Evolutionary conservation across 2,888 invertebrate species (phyloP).

Genomic region (Monoplex corrugatus): DNA sequence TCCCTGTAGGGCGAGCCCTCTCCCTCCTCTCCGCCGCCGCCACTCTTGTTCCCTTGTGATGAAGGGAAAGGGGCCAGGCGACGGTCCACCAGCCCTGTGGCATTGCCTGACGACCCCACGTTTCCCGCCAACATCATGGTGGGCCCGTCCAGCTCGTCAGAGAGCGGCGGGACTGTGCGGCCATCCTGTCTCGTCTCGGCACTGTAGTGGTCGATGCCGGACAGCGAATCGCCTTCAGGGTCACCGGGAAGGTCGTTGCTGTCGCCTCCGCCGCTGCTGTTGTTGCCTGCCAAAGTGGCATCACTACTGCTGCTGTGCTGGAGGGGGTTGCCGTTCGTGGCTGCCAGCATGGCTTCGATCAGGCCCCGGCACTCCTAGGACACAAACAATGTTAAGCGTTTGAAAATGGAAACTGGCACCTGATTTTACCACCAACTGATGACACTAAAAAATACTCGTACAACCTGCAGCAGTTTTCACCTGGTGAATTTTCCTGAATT

Average conservation of each 20-base stretch:
- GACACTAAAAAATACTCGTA: no score
- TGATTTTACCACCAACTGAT: no score
- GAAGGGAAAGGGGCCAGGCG: background rate
- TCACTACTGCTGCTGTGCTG: background rate
- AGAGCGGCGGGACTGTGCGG: background rate
- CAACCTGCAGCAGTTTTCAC: no score
- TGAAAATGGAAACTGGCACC: no score
- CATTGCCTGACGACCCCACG: background rate
- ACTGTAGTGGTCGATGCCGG: slow-evolving; percentile 4
- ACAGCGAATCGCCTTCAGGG: slow-evolving; percentile 29
- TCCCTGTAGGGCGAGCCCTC: background rate
- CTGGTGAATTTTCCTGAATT: no score
- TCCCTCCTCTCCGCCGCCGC: background rate
- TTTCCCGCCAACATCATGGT: background rate
- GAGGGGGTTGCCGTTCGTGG: slow-evolving; percentile 17
- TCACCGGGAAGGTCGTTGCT: background rate
- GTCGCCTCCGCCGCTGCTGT: background rate
- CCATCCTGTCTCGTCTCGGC: background rate
- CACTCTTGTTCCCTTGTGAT: background rate
- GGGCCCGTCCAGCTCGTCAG: background rate
- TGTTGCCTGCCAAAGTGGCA: background rate
- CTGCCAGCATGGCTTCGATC: slow-evolving; percentile 46
- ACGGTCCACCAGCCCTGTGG: background rate
- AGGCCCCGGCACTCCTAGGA: slow-evolving; percentile 35
- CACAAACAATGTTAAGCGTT: no score